Conservation (phyloP, 2,113 vertebrate species). For the Cathartes aura region DNA sequence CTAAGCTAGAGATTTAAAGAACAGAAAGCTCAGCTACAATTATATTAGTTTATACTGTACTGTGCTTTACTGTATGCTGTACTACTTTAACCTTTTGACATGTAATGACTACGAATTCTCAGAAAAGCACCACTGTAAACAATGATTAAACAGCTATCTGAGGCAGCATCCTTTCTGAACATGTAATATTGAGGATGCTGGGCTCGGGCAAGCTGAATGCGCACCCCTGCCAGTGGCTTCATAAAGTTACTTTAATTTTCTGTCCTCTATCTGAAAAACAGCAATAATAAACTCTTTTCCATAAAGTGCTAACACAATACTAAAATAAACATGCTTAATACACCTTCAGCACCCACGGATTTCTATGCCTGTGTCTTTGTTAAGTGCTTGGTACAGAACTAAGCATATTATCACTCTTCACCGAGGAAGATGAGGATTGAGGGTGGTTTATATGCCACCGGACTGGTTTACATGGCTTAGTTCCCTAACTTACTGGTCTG, state of each 20-base stretch:
- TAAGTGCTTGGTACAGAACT: neutral
- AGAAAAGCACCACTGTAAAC: neutral
- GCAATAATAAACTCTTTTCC: neutral
- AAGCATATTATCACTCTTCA: too few species aligned
- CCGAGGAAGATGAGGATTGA: rapidly evolving
- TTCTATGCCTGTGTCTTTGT: neutral
- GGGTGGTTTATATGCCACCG: neutral
- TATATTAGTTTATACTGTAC: neutral
- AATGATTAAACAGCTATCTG: neutral
- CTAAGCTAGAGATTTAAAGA: neutral
- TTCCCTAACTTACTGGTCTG: neutral
- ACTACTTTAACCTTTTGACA: neutral
- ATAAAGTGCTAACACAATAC: neutral
- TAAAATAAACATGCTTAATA: neutral
- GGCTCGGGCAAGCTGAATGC: neutral
- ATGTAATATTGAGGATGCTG: neutral
- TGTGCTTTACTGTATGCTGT: neutral
- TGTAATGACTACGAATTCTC: neutral
- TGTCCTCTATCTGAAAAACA: neutral
- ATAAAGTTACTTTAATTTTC: neutral
- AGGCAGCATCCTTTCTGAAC: neutral
- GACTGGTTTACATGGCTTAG: too few species aligned
- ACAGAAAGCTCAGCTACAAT: neutral
- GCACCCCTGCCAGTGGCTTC: neutral
- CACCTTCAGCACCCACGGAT: rapidly evolving